Percentiles rank a stretch among this genome's conserved stretches.
Conservation (phyloP, 2,797 vertebrate genomes). For the Clangula hyemalis region DNA sequence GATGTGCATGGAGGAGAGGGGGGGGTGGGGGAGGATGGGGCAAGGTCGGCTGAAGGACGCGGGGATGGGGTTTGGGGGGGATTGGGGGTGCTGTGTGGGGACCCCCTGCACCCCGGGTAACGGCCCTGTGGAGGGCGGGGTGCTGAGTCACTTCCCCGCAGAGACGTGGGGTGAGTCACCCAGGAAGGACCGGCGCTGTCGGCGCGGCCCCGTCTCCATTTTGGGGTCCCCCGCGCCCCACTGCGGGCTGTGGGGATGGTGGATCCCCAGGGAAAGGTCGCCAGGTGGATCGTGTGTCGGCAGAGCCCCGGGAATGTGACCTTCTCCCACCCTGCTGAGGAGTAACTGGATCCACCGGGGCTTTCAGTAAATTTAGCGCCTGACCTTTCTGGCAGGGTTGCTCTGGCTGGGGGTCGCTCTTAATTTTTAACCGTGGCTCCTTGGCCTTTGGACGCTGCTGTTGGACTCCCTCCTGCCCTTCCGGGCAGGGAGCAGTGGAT, state of each 20-base stretch:
- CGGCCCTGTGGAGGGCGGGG: neutral
- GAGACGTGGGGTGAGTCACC: constrained; percentile 44
- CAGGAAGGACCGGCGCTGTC: neutral
- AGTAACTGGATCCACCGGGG: constrained; percentile 74
- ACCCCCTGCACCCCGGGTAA: neutral
- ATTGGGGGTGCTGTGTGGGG: neutral
- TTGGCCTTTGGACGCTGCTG: constrained; percentile 56
- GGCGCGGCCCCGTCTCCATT: neutral
- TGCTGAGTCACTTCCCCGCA: constrained; percentile 61
- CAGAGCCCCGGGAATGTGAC: constrained; percentile 23
- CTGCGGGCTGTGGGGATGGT: neutral
- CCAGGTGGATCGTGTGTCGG: constrained; percentile 53
- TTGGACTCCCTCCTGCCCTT: neutral
- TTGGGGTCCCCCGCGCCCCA: neutral
- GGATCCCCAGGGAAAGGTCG: constrained; percentile 24
- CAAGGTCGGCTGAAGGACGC: constrained; percentile 10
- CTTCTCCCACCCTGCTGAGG: constrained; percentile 28
- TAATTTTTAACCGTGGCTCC: constrained; percentile 39
- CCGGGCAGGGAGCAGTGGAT: neutral
- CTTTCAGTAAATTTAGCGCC: constrained; percentile 77
- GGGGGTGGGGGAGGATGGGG: no score
- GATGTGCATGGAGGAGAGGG: neutral
- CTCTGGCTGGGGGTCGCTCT: constrained; percentile 26
- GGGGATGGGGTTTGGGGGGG: neutral
- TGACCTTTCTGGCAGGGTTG: constrained; percentile 72